Percentiles rank a stretch among this genome's conserved stretches.
Evolutionary conservation across 2,797 vertebrate species (phyloP).

Genomic region (Chelmon rostratus): DNA sequence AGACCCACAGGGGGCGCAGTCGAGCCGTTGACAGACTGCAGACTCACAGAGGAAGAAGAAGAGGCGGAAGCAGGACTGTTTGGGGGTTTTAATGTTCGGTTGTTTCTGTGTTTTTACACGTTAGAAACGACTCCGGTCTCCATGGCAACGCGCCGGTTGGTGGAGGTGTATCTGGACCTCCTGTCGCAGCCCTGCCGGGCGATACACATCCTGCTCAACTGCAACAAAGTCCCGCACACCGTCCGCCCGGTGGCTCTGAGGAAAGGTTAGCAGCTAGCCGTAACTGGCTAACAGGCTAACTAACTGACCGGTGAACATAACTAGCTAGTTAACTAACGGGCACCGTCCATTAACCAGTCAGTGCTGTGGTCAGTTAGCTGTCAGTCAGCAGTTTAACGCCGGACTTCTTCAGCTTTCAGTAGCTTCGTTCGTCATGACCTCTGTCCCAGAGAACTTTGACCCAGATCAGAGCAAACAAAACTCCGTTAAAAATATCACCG

Average conservation of each 20-base stretch:
- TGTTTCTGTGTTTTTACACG: too few species aligned
- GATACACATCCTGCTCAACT: constrained; percentile 77
- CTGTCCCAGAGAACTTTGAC: constrained; percentile 37
- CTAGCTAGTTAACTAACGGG: background rate
- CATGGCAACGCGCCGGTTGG: constrained; percentile 51
- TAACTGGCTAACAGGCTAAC: background rate
- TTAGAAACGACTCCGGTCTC: background rate
- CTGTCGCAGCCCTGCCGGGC: constrained; percentile 85
- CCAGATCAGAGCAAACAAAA: background rate
- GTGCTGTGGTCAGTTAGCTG: background rate
- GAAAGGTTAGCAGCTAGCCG: constrained; percentile 72
- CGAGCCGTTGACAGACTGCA: too few species aligned
- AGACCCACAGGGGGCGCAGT: background rate
- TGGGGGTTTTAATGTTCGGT: too few species aligned
- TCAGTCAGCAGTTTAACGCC: background rate
- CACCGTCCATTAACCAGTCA: background rate
- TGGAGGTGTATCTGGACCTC: constrained; percentile 79
- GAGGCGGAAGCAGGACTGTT: too few species aligned
- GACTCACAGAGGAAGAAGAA: background rate
- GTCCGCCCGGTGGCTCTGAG: constrained; percentile 77
- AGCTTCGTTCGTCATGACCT: background rate
- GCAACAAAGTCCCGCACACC: constrained; percentile 74
- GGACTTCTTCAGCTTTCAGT: background rate
- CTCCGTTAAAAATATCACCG: accelerated
- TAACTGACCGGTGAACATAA: background rate